Evolutionary conservation across 2,113 vertebrate genomes (phyloP).

Genomic region (Monarcha castaneiventris): DNA sequence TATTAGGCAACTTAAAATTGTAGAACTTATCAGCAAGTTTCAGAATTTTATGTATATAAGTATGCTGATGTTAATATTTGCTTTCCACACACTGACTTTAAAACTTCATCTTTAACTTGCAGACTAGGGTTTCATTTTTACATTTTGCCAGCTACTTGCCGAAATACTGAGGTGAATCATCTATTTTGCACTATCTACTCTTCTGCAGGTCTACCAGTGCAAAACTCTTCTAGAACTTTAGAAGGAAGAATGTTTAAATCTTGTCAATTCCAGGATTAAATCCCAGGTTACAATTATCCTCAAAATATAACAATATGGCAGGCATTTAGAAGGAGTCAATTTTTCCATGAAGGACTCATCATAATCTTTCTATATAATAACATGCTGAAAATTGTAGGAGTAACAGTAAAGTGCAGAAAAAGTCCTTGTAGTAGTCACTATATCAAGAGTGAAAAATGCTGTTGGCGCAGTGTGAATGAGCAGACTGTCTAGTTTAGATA

Average conservation of each 20-base stretch:
- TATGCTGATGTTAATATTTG: rapidly evolving
- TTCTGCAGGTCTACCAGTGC: not conserved
- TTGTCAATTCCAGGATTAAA: not conserved
- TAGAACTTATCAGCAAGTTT: not conserved
- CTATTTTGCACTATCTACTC: not conserved
- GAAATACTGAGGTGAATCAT: not conserved
- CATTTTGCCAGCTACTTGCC: not conserved
- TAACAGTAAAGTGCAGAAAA: not conserved
- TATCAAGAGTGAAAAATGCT: not conserved
- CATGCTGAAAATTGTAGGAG: not conserved
- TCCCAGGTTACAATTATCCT: not conserved
- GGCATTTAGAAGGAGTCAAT: not conserved
- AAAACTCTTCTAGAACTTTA: not conserved
- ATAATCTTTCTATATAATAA: not conserved
- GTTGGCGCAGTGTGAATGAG: not conserved
- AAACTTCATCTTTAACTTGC: not conserved
- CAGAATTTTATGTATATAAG: not conserved
- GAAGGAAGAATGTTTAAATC: not conserved
- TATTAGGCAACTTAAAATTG: not conserved
- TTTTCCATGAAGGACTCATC: not conserved
- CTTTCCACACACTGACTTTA: not conserved
- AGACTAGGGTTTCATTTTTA: not conserved
- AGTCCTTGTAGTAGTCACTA: not conserved
- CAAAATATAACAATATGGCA: not conserved
- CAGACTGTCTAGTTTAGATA: not conserved